A percentile compares a stretch with the other conserved stretches of the same genome.
These are phyloP conservation scores for Progne subis DNA, from an alignment of 2,113 vertebrate species.

Conservation along the genomic window DNA sequence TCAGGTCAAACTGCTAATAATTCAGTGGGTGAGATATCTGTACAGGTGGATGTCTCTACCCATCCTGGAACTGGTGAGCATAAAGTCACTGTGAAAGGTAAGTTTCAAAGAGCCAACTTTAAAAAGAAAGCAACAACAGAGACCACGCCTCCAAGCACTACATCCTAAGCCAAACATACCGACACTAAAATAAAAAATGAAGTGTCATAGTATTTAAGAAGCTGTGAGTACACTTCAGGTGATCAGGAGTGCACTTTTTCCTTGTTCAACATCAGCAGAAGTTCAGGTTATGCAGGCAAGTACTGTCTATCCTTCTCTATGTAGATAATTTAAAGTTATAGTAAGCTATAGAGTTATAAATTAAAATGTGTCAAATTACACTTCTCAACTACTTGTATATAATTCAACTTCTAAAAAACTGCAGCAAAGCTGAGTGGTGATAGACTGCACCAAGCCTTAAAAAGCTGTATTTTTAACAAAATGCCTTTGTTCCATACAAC, in stretches of 20 bases:
- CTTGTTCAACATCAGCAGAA: neutral
- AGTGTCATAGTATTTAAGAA: neutral
- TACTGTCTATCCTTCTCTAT: neutral
- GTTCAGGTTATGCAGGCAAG: neutral
- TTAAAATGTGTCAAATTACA: neutral
- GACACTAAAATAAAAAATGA: neutral
- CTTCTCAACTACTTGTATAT: neutral
- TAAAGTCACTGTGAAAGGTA: slow-evolving; percentile 96
- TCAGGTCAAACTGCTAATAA: slow-evolving; percentile 81
- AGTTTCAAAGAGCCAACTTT: neutral
- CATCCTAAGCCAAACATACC: neutral
- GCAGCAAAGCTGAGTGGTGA: neutral
- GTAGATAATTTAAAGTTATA: neutral
- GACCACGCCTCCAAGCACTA: neutral
- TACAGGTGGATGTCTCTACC: slow-evolving; percentile 91
- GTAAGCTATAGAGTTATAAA: neutral
- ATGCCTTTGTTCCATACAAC: neutral
- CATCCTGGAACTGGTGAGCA: slow-evolving; percentile 94
- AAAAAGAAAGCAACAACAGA: neutral
- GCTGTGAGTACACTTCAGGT: neutral
- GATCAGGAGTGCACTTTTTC: neutral
- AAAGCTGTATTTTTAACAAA: neutral
- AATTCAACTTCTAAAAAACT: neutral
- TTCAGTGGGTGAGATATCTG: slow-evolving; percentile 89
- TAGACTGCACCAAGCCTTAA: neutral